Evolutionary conservation across 2,113 vertebrate species (phyloP), one percentile per base, ranked within the genome.

Genomic region (Mionectes macconnelli): DNA sequence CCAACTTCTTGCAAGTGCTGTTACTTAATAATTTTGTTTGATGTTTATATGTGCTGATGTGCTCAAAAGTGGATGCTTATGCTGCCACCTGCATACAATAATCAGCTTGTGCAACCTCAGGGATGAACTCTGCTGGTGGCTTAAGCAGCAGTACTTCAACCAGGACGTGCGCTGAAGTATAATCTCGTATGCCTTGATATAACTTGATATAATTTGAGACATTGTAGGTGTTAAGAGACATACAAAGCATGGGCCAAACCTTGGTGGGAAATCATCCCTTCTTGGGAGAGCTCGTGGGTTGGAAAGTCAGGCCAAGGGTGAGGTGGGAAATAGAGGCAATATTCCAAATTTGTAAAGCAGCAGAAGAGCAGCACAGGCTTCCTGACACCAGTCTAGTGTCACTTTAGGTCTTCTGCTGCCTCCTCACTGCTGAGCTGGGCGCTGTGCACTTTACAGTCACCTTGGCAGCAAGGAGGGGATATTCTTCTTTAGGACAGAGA

Each of bases 31-130:
- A 12, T 81, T 86, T 92, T 86, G 23, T 20, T 67, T 87, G 70
- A 45, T 30, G 50, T 87, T 81, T 50, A 9, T 31, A 31, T 2
- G 2, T 74, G 39, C 64, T 60, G 42, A 14, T 88, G 47, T 74
- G 30, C 66, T 85, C n/a, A 80, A 67, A 94, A 89, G 76, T 27
- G 75, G 95, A 87, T 95, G 95, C 93, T 95, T 97, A 18, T 95
- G 95, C 95, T 94, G 95, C 94, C 93, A 95, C 94, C 95, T 96
- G 94, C 91, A 94, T 91, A 95, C 84, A 84, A 31, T 74, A 81
- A 74, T 67, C 64, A 63, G 92, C 33, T 83, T 97, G 94, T 95
- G 91, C 92, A 97, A 84, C 76, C 52, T 82, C 75, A 57, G 70
- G 67, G 79, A 57, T 73, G 40, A 92, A 5, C n/a, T 89, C 68